Evolutionary conservation across 2,113 vertebrate genomes (phyloP).

Genomic region (Odocoileus hemionus): DNA sequence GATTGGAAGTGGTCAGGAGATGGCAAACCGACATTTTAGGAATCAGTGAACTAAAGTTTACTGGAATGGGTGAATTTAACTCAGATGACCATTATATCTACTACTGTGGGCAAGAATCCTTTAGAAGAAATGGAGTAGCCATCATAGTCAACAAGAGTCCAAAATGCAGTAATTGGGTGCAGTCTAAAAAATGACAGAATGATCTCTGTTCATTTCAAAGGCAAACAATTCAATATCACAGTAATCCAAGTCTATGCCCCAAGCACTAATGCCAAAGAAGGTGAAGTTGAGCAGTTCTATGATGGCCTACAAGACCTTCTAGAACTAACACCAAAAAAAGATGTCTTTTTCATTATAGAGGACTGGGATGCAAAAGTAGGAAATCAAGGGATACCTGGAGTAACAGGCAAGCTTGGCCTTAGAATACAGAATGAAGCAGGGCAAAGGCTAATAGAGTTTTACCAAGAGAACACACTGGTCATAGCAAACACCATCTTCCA

Average conservation of each 20-base stretch:
- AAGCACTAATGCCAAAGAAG: not conserved
- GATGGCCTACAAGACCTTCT: not conserved
- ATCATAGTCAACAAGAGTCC: not conserved
- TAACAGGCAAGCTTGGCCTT: not conserved
- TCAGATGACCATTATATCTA: not conserved
- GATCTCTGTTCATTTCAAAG: not conserved
- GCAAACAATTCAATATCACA: not conserved
- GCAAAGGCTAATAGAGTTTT: not conserved
- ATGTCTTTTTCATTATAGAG: not conserved
- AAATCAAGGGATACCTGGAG: not conserved
- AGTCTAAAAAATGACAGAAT: not conserved
- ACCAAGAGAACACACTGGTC: not conserved
- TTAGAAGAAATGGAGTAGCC: not conserved
- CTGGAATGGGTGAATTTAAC: not conserved
- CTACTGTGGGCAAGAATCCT: not conserved
- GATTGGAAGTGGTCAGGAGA: not conserved
- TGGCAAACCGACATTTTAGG: not conserved
- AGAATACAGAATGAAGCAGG: not conserved
- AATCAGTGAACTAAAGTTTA: not conserved
- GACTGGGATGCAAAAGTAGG: not conserved
- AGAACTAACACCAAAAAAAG: not conserved
- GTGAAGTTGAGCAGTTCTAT: not conserved
- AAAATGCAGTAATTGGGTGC: not conserved
- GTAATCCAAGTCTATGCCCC: not conserved
- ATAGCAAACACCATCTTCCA: not conserved